Conservation (phyloP, 2,888 invertebrate species). For the Poecilus cupreus region DNA sequence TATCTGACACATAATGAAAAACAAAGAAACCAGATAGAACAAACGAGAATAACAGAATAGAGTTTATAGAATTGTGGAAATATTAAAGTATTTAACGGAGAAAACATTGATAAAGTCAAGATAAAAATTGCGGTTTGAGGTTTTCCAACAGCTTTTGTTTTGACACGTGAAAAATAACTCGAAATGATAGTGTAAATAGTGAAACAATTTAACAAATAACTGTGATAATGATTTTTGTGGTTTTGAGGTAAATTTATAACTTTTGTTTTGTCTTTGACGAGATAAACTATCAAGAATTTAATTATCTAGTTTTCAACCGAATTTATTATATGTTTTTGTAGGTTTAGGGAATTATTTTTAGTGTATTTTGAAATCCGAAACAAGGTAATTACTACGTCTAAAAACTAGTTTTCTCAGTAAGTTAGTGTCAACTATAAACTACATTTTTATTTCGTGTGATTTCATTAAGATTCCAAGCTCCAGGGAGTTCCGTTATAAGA, state of each 20-base stretch:
- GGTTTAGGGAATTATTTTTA: background rate
- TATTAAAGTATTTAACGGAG: background rate
- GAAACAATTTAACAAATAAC: background rate
- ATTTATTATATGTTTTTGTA: background rate
- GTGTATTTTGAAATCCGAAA: constrained; percentile 10
- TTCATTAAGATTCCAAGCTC: constrained; percentile 28
- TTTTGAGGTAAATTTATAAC: background rate
- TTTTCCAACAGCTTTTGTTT: background rate
- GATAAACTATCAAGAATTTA: too few relatives aligned
- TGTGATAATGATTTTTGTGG: background rate
- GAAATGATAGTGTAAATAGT: background rate
- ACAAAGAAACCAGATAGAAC: background rate
- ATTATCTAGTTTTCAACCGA: background rate
- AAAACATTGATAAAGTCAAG: background rate
- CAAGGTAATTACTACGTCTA: constrained; percentile 8
- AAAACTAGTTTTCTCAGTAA: constrained; percentile 24
- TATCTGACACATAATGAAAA: constrained; percentile 15
- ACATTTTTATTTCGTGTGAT: constrained; percentile 8
- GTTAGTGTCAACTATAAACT: constrained; percentile 28
- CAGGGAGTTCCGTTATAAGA: constrained; percentile 5
- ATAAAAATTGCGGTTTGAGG: background rate
- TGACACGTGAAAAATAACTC: background rate
- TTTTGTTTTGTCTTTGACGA: background rate
- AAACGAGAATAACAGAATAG: background rate
- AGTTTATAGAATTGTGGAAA: constrained; percentile 5